phyloP scores from a whole-genome alignment of 2,888 invertebrate genomes.

The Keiferia lycopersicella region DNA sequence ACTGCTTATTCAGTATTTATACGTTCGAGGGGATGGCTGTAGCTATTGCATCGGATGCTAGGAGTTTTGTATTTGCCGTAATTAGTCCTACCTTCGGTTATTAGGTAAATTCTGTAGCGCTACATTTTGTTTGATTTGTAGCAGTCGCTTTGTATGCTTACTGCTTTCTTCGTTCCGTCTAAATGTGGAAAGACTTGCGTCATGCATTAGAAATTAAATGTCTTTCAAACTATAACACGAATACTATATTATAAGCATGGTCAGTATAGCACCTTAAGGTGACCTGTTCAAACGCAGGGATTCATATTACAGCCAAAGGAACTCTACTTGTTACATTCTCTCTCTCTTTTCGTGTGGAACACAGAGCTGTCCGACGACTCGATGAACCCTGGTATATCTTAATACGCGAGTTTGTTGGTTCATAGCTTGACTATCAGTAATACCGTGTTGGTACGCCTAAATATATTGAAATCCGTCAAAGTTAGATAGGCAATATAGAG shows the following conservation, averaged over 20 bases:
- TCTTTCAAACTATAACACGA: too few species aligned
- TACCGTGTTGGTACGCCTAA: not conserved
- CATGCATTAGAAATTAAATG: too few species aligned
- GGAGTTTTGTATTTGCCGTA: slow-evolving; percentile 70
- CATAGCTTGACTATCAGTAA: too few species aligned
- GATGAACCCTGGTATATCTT: too few species aligned
- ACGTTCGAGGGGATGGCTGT: slow-evolving; percentile 71
- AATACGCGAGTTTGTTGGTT: too few species aligned
- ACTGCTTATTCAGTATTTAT: slow-evolving; percentile 82
- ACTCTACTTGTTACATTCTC: too few species aligned
- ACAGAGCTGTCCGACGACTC: too few species aligned
- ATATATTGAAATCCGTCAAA: slow-evolving; percentile 70
- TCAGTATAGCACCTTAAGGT: too few species aligned
- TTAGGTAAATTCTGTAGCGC: slow-evolving; percentile 13
- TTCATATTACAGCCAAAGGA: too few species aligned
- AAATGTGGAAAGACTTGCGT: not conserved
- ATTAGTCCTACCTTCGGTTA: slow-evolving; percentile 37
- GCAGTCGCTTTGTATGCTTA: not conserved
- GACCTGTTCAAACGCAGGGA: too few species aligned
- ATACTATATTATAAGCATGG: too few species aligned
- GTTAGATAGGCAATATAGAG: slow-evolving; percentile 77
- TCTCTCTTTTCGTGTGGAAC: too few species aligned
- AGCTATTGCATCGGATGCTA: slow-evolving; percentile 59
- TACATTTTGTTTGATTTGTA: not conserved
- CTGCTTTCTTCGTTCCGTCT: not conserved